These are phyloP conservation scores for Peribatodes rhomboidaria DNA, from an alignment of 2,888 invertebrate species.

Conservation along the genomic window DNA sequence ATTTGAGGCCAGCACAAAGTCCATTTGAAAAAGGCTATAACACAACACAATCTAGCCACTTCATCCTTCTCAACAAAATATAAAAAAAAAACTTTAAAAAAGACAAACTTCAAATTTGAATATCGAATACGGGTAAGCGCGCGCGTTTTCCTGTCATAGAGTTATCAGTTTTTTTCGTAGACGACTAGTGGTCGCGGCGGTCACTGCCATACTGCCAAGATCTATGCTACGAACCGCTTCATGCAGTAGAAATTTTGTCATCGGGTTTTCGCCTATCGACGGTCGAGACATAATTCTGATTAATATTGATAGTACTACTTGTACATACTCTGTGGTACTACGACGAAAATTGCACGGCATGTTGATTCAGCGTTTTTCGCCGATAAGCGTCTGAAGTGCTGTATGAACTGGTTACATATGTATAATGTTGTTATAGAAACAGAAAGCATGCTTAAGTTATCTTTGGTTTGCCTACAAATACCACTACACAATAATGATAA, in stretches of 20 bases:
- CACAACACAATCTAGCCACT: constrained; percentile 58
- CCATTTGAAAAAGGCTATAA: constrained; percentile 73
- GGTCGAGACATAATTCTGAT: constrained; percentile 29
- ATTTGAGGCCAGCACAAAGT: constrained; percentile 76
- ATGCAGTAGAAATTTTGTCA: constrained; percentile 46
- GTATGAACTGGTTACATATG: background rate
- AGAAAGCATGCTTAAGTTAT: background rate
- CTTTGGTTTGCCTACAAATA: background rate
- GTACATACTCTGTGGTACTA: background rate
- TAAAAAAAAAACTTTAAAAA: constrained; percentile 16
- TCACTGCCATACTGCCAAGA: constrained; percentile 63
- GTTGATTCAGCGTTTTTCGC: constrained; percentile 25
- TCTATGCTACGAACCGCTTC: constrained; percentile 18
- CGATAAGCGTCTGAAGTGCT: constrained; percentile 3
- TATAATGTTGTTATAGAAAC: constrained; percentile 5
- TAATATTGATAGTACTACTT: constrained; percentile 11
- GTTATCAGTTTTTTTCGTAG: constrained; percentile 49
- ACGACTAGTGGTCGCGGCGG: constrained; percentile 65
- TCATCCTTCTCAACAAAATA: constrained; percentile 40
- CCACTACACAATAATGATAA: too few species aligned
- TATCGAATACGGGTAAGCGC: constrained; percentile 55
- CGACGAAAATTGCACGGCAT: constrained; percentile 23
- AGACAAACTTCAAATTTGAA: constrained; percentile 17
- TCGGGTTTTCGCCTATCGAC: constrained; percentile 61
- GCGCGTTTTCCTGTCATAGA: constrained; percentile 45